Percentiles rank a stretch among this genome's conserved stretches.
Conservation (phyloP, 2,888 invertebrate species). For the Morpho helenor region DNA sequence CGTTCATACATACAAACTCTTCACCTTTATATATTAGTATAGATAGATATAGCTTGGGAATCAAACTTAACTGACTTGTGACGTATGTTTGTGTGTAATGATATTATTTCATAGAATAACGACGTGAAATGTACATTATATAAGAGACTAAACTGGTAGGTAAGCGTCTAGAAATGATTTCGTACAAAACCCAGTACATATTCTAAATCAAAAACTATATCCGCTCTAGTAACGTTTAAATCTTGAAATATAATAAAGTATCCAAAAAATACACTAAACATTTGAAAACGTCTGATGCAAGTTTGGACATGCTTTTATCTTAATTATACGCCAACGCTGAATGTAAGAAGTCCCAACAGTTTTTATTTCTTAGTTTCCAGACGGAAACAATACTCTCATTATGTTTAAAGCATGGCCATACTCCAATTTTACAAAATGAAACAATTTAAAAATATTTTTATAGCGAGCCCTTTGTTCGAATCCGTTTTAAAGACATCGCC, state of each 20-base stretch:
- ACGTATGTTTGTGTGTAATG: too few species aligned
- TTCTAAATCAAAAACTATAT: not conserved
- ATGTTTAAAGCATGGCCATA: conserved; percentile 29
- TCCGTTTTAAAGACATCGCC: conserved; percentile 40
- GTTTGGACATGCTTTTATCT: conserved; percentile 18
- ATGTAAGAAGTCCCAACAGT: conserved; percentile 17
- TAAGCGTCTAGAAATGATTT: too few species aligned
- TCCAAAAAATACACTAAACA: not conserved
- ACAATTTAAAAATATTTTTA: conserved; percentile 52
- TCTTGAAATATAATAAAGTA: not conserved
- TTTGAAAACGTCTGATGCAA: conserved; percentile 1
- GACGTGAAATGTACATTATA: too few species aligned
- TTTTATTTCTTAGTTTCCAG: conserved; percentile 28
- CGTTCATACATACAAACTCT: too few species aligned
- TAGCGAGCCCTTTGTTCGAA: conserved; percentile 48
- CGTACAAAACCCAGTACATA: not conserved
- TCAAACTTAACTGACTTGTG: too few species aligned
- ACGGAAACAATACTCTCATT: conserved; percentile 32
- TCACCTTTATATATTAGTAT: too few species aligned
- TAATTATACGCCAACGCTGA: conserved; percentile 19
- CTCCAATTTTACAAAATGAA: conserved; percentile 36
- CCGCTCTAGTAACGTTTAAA: not conserved
- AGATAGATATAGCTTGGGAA: too few species aligned
- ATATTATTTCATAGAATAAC: too few species aligned
- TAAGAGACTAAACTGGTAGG: too few species aligned